Conservation (phyloP, 2,888 invertebrate genomes). For the Alsophila aescularia region DNA sequence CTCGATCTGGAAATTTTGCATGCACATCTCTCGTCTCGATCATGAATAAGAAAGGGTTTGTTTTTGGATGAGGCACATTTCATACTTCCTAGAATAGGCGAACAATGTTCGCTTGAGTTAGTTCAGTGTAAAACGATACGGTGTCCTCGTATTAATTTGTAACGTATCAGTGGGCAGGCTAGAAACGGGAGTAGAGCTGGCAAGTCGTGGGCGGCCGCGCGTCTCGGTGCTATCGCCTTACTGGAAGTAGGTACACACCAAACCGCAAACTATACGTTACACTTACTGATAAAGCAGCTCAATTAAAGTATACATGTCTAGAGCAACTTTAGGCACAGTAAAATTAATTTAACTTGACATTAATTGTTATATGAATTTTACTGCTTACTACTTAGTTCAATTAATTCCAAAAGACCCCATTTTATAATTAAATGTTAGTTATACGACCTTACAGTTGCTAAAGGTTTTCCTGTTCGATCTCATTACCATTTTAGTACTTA, state of each 20-base stretch:
- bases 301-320: background rate
- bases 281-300: background rate
- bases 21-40: conserved; percentile 19
- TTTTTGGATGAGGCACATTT: background rate
- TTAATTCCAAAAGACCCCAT: too few relatives aligned
- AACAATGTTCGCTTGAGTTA: conserved; percentile 31
- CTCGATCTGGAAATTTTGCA: conserved; percentile 32
- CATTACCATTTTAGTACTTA: too few relatives aligned
- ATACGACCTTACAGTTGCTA: too few relatives aligned
- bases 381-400: too few relatives aligned
- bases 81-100: conserved; percentile 12
- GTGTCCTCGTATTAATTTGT: conserved; percentile 67
- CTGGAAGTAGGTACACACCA: conserved; percentile 41
- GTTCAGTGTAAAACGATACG: conserved; percentile 49
- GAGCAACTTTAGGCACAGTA: background rate
- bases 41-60: background rate
- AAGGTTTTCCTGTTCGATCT: too few relatives aligned
- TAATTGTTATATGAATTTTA: too few relatives aligned
- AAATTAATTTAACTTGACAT: too few relatives aligned
- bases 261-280: conserved; percentile 64
- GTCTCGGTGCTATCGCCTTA: conserved; percentile 61
- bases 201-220: conserved; percentile 58
- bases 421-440: too few relatives aligned
- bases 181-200: conserved; percentile 55
- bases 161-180: conserved; percentile 63